Evolutionary conservation across 2,113 vertebrate species (phyloP).

Genomic region (Leptodactylus fuscus): DNA sequence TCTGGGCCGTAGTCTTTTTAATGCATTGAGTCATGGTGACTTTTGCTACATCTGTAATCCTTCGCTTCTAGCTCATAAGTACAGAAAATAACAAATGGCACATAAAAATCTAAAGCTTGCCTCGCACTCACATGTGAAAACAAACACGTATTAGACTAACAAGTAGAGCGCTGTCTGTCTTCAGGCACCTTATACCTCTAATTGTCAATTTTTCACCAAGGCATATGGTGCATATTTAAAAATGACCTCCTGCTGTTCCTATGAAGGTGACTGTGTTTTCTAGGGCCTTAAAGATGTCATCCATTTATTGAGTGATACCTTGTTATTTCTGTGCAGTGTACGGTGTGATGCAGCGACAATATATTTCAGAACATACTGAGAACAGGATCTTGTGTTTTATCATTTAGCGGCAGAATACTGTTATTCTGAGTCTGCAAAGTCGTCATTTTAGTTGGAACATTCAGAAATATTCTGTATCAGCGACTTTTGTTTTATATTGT

Average conservation of each 20-base stretch:
- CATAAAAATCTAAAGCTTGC: background rate
- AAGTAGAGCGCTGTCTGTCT: background rate
- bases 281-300: background rate
- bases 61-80: background rate
- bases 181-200: background rate
- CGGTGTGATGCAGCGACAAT: background rate
- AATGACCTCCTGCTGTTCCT: background rate
- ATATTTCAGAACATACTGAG: background rate
- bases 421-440: too few species aligned
- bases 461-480: too few species aligned
- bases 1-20: too few species aligned
- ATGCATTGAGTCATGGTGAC: too few species aligned
- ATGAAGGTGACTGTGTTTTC: background rate
- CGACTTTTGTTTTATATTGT: too few species aligned
- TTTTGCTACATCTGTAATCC: too few species aligned
- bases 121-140: too few species aligned
- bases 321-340: background rate
- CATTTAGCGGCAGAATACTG: too few species aligned
- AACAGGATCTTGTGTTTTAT: background rate
- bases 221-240: background rate
- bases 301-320: conserved; percentile 15
- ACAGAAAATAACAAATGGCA: background rate
- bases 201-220: background rate
- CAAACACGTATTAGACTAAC: background rate
- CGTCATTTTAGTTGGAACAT: too few species aligned